Conservation (phyloP, 2,797 vertebrate genomes). For the Tympanoctomys barrerae region DNA sequence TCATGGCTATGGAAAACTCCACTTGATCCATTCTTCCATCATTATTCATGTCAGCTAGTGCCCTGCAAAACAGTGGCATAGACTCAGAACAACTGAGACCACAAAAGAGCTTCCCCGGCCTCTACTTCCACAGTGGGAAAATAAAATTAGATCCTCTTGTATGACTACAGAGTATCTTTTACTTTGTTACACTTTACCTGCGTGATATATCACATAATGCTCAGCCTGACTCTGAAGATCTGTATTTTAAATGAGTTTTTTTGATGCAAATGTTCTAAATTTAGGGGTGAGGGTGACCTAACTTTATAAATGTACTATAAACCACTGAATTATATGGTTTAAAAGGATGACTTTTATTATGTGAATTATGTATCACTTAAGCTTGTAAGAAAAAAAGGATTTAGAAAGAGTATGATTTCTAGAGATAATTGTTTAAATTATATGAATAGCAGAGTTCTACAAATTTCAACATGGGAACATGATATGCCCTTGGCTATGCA, state of each 20-base stretch:
- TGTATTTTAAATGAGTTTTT: constrained; percentile 7
- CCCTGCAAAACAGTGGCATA: constrained; percentile 89
- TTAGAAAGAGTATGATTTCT: not conserved
- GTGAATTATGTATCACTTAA: not conserved
- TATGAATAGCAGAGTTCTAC: not conserved
- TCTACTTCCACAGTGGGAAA: not conserved
- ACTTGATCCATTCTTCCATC: constrained; percentile 98
- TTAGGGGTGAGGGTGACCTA: not conserved
- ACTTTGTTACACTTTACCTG: not conserved
- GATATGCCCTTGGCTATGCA: not conserved
- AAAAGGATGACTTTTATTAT: constrained; percentile 2
- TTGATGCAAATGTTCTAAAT: constrained; percentile 5
- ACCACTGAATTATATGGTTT: not conserved
- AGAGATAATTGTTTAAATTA: constrained; percentile 55
- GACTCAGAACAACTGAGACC: not conserved
- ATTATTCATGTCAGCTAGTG: constrained; percentile 98
- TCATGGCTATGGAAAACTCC: constrained; percentile 99
- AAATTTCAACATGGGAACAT: not conserved
- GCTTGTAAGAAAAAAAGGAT: not conserved
- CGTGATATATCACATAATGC: not conserved
- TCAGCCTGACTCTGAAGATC: not conserved
- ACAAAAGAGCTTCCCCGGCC: not conserved
- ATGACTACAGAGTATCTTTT: not conserved
- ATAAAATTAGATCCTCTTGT: not conserved
- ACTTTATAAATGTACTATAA: constrained; percentile 17